Conservation (phyloP, 1,140 invertebrate genomes). For the Caerostris darwini region DNA sequence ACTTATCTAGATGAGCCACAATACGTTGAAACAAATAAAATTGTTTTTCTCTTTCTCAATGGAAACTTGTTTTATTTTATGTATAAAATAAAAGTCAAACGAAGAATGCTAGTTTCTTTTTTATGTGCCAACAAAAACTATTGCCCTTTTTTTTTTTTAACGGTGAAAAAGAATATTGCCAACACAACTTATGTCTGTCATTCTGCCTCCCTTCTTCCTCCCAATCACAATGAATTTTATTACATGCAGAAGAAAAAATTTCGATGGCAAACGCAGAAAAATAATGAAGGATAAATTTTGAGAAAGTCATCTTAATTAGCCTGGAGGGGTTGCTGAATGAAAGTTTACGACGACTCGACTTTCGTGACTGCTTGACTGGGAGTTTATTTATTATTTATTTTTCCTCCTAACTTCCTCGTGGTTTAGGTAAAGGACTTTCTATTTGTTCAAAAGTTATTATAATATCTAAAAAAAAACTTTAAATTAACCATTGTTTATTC, state of each 20-base stretch:
- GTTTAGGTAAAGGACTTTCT: background rate
- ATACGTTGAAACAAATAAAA: too few species aligned
- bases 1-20: too few species aligned
- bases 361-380: background rate
- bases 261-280: background rate
- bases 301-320: background rate
- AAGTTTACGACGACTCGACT: conserved; percentile 2
- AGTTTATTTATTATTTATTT: background rate
- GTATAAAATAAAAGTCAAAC: background rate
- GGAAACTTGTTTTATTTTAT: too few species aligned
- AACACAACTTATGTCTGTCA: background rate
- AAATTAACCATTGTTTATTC: background rate
- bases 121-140: background rate
- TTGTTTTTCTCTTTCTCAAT: too few species aligned
- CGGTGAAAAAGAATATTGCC: background rate
- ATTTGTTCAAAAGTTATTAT: background rate
- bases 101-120: background rate
- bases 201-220: background rate
- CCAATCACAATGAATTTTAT: background rate
- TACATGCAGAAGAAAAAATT: background rate
- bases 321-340: background rate
- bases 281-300: conserved; percentile 5
- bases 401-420: background rate
- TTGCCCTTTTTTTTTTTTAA: background rate
- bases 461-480: background rate